Base-by-base conservation (phyloP, 2,797 vertebrate species). In the Luscinia megarhynchos region DNA sequence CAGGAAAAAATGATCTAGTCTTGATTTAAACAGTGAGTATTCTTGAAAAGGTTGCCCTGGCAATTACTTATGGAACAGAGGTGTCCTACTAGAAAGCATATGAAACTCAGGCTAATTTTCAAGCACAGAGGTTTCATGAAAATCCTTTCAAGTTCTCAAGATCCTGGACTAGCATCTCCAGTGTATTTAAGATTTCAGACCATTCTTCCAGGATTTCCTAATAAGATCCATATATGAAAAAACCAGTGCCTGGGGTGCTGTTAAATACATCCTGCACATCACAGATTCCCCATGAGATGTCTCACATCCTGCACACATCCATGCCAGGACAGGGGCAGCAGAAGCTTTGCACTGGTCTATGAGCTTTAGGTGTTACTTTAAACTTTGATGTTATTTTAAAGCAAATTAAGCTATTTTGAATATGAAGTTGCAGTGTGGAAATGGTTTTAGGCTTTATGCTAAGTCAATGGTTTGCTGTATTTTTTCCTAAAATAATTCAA, bases 401-500 rank as follows among this genome's bases (percentile, higher is more conserved):
- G 40, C 14, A 0, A 0, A 57, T 34, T 8, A 86, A 77, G 24
- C 34, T 77, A 40, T 68, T 84, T 27, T 48, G 43, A 86, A 68
- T 61, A 54, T 40, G n/a, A 62, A 74, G 48, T 19, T 67, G n/a
- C 41, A 62, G 50, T 81, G 73, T 66, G 20, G 41, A 90, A 79
- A 48, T 40, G 29, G 9, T 46, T 93, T 86, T 41, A 59, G 48
- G 55, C 22, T 73, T 85, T 77, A 23, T 77, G 13, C 50, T 54
- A 69, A 69, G 51, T 77, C 29, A 57, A 16, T 36, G 19, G 29
- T 10, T 73, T 75, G 18, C 51, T 84, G 3, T 55, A 55, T 23
- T 88, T 92, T 89, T 72, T 73, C 14, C 30, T 79, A 59, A 87
- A 87, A 67, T 67, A 73, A 54, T 64, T 93, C 13, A 23, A 11